Conservation (phyloP, 2,113 vertebrate species). For the Pterocles burchelli region DNA sequence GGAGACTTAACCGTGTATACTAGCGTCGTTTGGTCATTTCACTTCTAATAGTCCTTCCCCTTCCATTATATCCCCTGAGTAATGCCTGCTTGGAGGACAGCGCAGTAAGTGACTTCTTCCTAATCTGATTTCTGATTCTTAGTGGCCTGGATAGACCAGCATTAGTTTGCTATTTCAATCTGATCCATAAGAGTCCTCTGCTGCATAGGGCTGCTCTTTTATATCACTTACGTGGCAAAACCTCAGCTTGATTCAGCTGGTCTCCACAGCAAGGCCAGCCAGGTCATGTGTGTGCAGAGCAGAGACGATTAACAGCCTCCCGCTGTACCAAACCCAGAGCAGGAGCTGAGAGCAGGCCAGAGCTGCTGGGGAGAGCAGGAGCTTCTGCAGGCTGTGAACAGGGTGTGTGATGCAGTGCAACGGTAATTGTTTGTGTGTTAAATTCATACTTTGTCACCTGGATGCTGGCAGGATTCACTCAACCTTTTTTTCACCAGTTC, state of each 20-base stretch:
- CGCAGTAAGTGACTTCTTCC: constrained; percentile 28
- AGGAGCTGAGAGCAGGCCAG: not conserved
- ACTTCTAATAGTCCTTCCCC: not conserved
- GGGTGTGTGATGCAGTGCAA: not conserved
- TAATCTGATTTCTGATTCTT: constrained; percentile 64
- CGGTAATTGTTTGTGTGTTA: not conserved
- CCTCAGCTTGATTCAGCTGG: not conserved
- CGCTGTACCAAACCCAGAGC: not conserved
- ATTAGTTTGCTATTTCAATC: constrained; percentile 69
- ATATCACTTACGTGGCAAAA: not conserved
- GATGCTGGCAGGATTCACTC: not conserved
- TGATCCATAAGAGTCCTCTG: constrained; percentile 42
- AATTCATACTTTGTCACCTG: not conserved
- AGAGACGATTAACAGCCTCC: not conserved
- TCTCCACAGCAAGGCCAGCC: not conserved
- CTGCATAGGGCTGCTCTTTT: not conserved
- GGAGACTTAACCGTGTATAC: not conserved
- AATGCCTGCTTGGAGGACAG: constrained; percentile 17
- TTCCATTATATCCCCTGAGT: not conserved
- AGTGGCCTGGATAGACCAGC: constrained; percentile 46
- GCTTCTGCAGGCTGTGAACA: not conserved
- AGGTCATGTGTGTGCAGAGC: not conserved
- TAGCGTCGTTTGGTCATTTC: not conserved
- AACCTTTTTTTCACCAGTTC: not conserved
- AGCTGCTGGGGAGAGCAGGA: not conserved